Base-by-base conservation (phyloP, 1,140 invertebrate species). In the Daktulosphaira vitifoliae region DNA sequence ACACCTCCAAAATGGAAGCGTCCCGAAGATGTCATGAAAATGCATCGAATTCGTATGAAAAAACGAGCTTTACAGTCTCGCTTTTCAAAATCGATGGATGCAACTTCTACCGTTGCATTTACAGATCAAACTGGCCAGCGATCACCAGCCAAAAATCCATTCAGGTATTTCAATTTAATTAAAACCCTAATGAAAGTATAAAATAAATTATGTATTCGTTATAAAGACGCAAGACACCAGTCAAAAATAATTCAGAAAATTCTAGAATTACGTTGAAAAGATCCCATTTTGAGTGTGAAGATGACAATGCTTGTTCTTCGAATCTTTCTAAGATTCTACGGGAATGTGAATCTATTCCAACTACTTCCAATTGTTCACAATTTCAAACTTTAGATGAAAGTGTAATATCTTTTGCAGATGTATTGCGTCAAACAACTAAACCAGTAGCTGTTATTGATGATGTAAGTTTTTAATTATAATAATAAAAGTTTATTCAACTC, bases 31-130 rank as follows among this genome's bases (percentile, higher is more conserved):
- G 80, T 87, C 37, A 83, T 87, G 81, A 80, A 80, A 71, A 69
- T 87, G 18, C 81, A 84, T 72, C 80, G 81, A 65, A 69, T 87
- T 50, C 86, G 85, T 72, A 75, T 79, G 68, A 82, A 81, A 71
- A 87, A 87, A 74, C 79, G 80, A 73, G 83, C 84, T 15, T 76
- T 88, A 48, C 81, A 87, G 75, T 82, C 82, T 67, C 75, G 81
- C 62, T 79, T 86, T 65, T 77, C 73, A 38, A 73, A 73, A 50
- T 68, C 56, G 0, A 48, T 62, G 56, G 56, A 62, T 16, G 20
- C 6, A 11, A 2, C 42, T n/a, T 3, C 42, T 2, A 15, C 53
- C 8, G 22, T 26, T 25, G 18, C 11, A 6, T 5, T 11, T 11
- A 33, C 5, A 5, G 5, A 11, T 11, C 29, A 33, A 11, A 33